A percentile compares a stretch with the other conserved stretches of the same genome.
Evolutionary conservation across 1,140 invertebrate species (phyloP).

Genomic region (Mactra quadrangularis): DNA sequence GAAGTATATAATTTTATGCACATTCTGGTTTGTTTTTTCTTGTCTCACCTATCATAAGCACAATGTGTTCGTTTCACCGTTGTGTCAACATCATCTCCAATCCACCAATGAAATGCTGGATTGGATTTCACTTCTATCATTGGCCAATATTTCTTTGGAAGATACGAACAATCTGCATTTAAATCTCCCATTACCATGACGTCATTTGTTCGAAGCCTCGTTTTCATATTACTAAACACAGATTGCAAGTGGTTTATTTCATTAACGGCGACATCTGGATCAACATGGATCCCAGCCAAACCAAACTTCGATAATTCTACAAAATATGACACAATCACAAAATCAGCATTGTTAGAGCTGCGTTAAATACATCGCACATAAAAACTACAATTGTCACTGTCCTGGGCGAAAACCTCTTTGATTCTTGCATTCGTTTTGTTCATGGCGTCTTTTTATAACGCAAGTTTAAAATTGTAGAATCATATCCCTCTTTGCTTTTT

Average conservation of each 20-base stretch:
- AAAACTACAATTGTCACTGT: too few species aligned
- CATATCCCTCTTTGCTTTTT: too few species aligned
- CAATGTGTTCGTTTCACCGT: slow-evolving; percentile 76
- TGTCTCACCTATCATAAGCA: slow-evolving; percentile 73
- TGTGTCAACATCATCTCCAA: slow-evolving; percentile 76
- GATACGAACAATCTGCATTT: slow-evolving; percentile 80
- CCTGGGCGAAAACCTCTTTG: too few species aligned
- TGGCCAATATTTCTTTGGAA: slow-evolving; percentile 67
- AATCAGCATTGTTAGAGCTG: too few species aligned
- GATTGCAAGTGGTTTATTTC: slow-evolving; percentile 33
- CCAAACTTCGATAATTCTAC: slow-evolving; percentile 9
- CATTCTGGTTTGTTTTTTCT: too few species aligned
- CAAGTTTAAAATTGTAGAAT: too few species aligned
- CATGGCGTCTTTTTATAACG: too few species aligned
- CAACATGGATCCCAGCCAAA: slow-evolving; percentile 51
- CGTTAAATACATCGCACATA: too few species aligned
- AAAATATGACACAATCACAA: too few species aligned
- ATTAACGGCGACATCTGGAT: slow-evolving; percentile 25
- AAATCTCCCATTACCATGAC: slow-evolving; percentile 80
- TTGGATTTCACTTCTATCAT: slow-evolving; percentile 41
- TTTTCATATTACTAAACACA: slow-evolving; percentile 4
- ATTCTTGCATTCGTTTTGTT: background rate
- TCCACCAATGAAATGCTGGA: slow-evolving; percentile 75
- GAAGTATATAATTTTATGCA: too few species aligned
- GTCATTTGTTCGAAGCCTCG: background rate